A percentile compares a stretch with the other conserved stretches of the same genome.
Evolutionary conservation across 2,888 invertebrate species (phyloP).

Genomic region (Hymenopus coronatus): DNA sequence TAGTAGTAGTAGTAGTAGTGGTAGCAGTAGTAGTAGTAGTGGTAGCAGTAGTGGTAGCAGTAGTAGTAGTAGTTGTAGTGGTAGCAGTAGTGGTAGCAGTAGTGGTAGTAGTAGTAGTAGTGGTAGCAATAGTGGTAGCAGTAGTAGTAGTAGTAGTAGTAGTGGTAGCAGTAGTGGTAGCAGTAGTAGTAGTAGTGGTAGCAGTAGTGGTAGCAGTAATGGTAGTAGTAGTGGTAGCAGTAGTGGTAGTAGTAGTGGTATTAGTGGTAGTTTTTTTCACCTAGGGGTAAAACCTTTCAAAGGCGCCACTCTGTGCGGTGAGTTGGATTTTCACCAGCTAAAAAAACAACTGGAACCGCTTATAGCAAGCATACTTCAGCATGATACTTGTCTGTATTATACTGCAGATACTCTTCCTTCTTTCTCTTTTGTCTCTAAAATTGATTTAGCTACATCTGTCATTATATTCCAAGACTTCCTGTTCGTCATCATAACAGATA

Average conservation of each 20-base stretch:
- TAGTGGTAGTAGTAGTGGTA: neutral
- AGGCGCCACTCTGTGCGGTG: too few species aligned
- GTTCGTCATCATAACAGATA: too few species aligned
- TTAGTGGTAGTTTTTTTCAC: neutral
- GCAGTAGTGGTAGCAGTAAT: neutral
- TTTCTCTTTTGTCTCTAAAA: too few species aligned
- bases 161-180: neutral
- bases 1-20: neutral
- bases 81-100: neutral
- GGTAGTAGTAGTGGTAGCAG: neutral
- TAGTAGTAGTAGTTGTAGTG: neutral
- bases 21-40: neutral
- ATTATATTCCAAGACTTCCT: too few species aligned
- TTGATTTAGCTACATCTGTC: too few species aligned
- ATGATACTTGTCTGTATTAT: too few species aligned
- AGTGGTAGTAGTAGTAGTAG: neutral
- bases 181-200: neutral
- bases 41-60: neutral
- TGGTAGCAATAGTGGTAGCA: neutral
- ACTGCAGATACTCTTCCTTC: too few species aligned
- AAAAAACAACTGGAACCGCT: too few species aligned
- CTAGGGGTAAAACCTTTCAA: neutral
- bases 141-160: too few species aligned
- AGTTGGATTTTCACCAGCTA: too few species aligned
- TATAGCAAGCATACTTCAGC: too few species aligned